These are phyloP conservation scores for Pantherophis alleghaniensis DNA, from an alignment of 2,797 vertebrate genomes.

Conservation along the genomic window DNA sequence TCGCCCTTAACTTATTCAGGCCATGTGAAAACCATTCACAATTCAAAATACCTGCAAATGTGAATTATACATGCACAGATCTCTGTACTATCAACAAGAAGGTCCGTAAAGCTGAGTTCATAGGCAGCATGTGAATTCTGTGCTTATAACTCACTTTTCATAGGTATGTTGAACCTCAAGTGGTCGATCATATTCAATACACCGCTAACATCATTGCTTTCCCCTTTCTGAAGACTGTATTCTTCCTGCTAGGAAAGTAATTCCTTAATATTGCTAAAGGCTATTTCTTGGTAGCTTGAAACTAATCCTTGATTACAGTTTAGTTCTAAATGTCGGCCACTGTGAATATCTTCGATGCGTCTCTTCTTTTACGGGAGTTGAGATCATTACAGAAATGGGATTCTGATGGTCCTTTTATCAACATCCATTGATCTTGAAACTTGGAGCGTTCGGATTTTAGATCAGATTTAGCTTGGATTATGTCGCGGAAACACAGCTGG, in stretches of 20 bases:
- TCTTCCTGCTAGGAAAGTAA: neutral
- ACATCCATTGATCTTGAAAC: neutral
- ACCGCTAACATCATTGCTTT: neutral
- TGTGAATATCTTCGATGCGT: neutral
- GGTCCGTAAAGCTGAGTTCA: neutral
- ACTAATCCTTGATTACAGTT: conserved; percentile 31
- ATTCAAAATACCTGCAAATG: conserved; percentile 7
- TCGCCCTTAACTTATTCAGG: neutral
- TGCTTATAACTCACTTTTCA: neutral
- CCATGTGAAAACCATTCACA: neutral
- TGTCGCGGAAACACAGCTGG: conserved; percentile 10
- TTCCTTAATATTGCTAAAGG: neutral
- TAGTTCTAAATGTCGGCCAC: conserved; percentile 16
- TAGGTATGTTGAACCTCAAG: neutral
- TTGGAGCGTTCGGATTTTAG: neutral
- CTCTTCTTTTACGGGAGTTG: neutral
- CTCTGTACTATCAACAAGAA: neutral
- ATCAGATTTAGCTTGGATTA: neutral
- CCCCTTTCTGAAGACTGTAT: neutral
- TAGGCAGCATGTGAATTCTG: neutral
- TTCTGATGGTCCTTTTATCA: neutral
- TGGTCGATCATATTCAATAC: neutral
- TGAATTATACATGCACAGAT: neutral
- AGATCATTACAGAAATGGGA: neutral
- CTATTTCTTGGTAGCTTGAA: conserved; percentile 8